phyloP scores from a whole-genome alignment of 2,113 vertebrate genomes.

The Lontra canadensis region DNA sequence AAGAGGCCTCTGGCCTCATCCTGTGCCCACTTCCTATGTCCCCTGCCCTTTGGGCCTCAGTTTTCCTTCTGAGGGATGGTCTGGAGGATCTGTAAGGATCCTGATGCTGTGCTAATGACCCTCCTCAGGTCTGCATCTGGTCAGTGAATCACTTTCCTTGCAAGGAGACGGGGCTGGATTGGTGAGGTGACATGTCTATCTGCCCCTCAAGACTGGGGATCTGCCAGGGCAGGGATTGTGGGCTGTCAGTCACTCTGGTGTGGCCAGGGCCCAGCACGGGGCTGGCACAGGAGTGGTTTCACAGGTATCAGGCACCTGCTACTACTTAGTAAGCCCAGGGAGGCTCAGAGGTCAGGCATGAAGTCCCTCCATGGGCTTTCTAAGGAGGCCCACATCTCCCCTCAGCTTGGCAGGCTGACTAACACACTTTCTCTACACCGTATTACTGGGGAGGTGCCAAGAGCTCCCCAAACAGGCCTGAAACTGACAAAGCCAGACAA shows the following conservation, averaged over 20 bases:
- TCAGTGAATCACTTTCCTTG: background rate
- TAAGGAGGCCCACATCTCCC: background rate
- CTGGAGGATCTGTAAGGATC: background rate
- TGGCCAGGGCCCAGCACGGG: accelerated
- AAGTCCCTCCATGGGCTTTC: background rate
- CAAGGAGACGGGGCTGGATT: no score
- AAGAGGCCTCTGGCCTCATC: background rate
- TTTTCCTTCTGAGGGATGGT: background rate
- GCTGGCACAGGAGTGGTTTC: background rate
- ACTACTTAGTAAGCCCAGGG: background rate
- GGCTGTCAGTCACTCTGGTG: background rate
- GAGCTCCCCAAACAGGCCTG: background rate
- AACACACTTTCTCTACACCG: accelerated
- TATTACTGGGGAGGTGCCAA: background rate
- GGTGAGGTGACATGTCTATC: background rate
- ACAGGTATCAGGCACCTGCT: background rate
- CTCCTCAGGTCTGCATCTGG: no score
- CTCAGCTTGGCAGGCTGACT: background rate
- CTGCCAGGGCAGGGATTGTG: background rate
- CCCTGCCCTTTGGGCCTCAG: background rate
- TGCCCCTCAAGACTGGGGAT: background rate
- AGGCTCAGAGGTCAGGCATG: background rate
- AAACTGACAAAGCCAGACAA: background rate
- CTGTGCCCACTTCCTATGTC: background rate
- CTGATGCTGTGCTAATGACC: background rate